Evolutionary conservation across 2,888 invertebrate species (phyloP).

Genomic region (Eupithecia subfuscata): DNA sequence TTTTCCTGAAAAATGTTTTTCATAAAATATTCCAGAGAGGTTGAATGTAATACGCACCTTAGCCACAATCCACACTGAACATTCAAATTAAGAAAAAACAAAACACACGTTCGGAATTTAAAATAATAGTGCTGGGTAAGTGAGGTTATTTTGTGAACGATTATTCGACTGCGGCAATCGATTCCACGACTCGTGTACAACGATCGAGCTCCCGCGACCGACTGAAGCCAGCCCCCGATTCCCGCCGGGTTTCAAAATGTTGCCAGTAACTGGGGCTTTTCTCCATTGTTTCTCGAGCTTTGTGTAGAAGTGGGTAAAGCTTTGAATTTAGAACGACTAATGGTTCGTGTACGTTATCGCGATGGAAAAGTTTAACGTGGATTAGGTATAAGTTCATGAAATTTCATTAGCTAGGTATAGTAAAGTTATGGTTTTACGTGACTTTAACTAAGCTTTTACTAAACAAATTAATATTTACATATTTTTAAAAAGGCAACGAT

Average conservation of each 20-base stretch:
- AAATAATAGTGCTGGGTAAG: constrained; percentile 40
- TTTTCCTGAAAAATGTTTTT: constrained; percentile 38
- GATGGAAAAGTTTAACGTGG: constrained; percentile 14
- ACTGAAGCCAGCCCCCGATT: constrained; percentile 61
- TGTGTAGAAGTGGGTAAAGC: constrained; percentile 16
- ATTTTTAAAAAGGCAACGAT: neutral
- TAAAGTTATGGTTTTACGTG: constrained; percentile 1
- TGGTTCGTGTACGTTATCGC: constrained; percentile 22
- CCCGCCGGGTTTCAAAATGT: constrained; percentile 65
- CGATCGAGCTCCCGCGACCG: constrained; percentile 65
- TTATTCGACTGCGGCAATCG: constrained; percentile 40
- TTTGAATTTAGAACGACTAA: constrained; percentile 26
- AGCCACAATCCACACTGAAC: constrained; percentile 34
- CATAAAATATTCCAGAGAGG: constrained; percentile 37
- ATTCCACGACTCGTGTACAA: constrained; percentile 38
- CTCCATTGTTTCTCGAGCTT: constrained; percentile 34
- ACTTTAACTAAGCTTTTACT: neutral
- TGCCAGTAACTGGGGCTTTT: constrained; percentile 56
- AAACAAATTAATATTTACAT: neutral
- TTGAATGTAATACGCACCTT: constrained; percentile 39
- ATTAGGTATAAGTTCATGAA: constrained; percentile 9
- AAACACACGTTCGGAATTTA: constrained; percentile 29
- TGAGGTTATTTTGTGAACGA: constrained; percentile 53
- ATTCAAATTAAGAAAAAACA: constrained; percentile 29
- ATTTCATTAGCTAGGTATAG: constrained; percentile 6